A percentile compares a stretch with the other conserved stretches of the same genome.
phyloP scores from a whole-genome alignment of 2,113 vertebrate genomes.

The Tychaedon coryphoeus region DNA sequence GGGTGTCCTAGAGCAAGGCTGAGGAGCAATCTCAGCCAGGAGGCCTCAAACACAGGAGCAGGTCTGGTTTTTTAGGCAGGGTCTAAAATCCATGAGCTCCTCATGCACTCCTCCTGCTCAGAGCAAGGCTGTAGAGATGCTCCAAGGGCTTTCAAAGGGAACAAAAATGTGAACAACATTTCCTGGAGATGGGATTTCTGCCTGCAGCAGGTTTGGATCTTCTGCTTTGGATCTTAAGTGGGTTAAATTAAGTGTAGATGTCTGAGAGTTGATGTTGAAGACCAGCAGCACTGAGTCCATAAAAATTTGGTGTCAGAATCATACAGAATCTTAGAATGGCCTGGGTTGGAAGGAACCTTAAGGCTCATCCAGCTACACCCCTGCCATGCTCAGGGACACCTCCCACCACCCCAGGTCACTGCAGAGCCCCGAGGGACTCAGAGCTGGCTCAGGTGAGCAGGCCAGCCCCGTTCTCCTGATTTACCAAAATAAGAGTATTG shows the following conservation, averaged over 20 bases:
- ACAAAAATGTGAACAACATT: background rate
- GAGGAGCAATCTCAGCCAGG: background rate
- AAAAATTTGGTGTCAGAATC: background rate
- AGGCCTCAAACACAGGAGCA: background rate
- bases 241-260: background rate
- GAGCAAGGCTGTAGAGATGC: background rate
- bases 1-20: background rate
- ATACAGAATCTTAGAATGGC: background rate
- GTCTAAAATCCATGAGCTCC: background rate
- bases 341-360: background rate
- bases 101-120: accelerated
- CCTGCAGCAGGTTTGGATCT: background rate
- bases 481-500: too few species aligned
- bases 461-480: background rate
- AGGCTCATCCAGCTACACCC: background rate
- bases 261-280: background rate
- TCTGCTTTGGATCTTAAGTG: background rate
- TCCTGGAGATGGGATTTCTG: background rate
- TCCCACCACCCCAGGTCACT: too few species aligned
- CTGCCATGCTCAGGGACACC: background rate
- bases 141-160: background rate
- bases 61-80: background rate
- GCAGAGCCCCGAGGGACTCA: background rate
- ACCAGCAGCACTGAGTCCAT: accelerated
- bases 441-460: background rate